Evolutionary conservation across 2,797 vertebrate species (phyloP).

Genomic region (Epinephelus coioides): DNA sequence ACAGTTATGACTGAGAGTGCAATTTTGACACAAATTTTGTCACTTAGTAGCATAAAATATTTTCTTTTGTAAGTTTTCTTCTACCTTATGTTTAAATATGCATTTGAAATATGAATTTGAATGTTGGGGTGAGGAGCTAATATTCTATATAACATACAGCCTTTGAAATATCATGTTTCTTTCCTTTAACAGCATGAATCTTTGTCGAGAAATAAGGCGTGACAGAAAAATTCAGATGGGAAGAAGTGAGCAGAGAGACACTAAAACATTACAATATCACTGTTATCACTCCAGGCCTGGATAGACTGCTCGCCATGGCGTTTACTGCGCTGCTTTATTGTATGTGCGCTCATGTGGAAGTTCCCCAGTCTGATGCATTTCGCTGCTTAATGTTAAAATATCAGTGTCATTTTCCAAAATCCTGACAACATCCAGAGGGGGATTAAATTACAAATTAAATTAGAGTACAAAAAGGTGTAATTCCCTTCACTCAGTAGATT

Average conservation of each 20-base stretch:
- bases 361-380: neutral
- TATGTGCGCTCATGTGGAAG: neutral
- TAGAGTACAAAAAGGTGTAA: conserved; percentile 30
- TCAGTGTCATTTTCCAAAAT: conserved; percentile 17
- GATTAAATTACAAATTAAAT: conserved; percentile 58
- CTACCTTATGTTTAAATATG: too few species aligned
- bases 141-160: neutral
- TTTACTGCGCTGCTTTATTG: neutral
- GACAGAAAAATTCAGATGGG: neutral
- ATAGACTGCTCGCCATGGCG: neutral
- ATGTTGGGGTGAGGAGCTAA: neutral
- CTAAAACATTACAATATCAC: neutral
- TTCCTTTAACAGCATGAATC: too few species aligned
- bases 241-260: neutral
- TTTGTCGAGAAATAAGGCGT: too few species aligned
- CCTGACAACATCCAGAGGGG: conserved; percentile 19
- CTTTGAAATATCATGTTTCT: neutral
- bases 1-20: too few species aligned
- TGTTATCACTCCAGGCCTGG: neutral
- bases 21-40: too few species aligned
- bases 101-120: neutral
- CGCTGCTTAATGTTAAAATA: conserved; percentile 12
- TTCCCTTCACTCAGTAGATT: conserved; percentile 16
- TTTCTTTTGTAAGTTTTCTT: too few species aligned
- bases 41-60: too few species aligned